Evolutionary conservation across 2,888 invertebrate genomes (phyloP).

Genomic region (Oscheius sp.): DNA sequence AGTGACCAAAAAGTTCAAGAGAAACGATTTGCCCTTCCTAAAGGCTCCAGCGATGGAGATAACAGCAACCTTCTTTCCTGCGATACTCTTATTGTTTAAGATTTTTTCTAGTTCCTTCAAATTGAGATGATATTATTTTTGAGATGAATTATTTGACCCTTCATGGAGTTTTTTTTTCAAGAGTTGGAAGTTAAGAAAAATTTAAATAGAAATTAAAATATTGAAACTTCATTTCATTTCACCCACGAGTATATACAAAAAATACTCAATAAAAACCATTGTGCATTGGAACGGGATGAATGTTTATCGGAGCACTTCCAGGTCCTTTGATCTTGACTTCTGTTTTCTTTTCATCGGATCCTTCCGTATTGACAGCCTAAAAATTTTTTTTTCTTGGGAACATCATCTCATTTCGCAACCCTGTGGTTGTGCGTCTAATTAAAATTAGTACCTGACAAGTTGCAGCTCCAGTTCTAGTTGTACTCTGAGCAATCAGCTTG

Average conservation of each 20-base stretch:
- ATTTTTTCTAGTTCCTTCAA: not conserved
- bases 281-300: constrained; percentile 62
- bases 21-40: constrained; percentile 56
- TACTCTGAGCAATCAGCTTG: constrained; percentile 63
- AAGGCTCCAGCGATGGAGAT: constrained; percentile 82
- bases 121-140: constrained; percentile 6
- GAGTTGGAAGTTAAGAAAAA: no score
- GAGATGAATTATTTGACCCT: no score
- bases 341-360: constrained; percentile 61
- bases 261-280: constrained; percentile 68
- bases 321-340: constrained; percentile 67
- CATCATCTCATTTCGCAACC: no score
- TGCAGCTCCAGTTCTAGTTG: constrained; percentile 61
- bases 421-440: no score
- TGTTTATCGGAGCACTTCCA: constrained; percentile 59
- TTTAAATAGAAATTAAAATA: no score
- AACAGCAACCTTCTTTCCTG: constrained; percentile 78
- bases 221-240: no score
- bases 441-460: constrained; percentile 58
- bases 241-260: no score
- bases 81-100: constrained; percentile 13
- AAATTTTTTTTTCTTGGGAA: not conserved
- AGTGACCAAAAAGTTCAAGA: constrained; percentile 89
- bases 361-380: constrained; percentile 55
- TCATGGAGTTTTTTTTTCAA: constrained; percentile 15